These are phyloP conservation scores for Apus apus DNA, from an alignment of 2,113 vertebrate genomes.

Conservation along the genomic window DNA sequence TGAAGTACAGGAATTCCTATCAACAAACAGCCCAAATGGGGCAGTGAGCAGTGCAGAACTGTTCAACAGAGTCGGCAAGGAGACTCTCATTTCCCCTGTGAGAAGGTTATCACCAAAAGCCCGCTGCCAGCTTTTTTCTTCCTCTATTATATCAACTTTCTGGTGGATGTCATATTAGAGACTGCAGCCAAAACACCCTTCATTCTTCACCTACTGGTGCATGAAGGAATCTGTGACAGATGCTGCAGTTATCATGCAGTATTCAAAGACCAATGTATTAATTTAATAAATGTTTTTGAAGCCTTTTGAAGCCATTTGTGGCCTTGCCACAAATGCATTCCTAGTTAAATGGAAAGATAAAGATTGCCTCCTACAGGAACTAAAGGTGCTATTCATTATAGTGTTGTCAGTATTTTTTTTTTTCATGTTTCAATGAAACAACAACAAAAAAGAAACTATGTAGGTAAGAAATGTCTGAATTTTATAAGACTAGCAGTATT, in stretches of 20 bases:
- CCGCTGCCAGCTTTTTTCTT: slow-evolving; percentile 5
- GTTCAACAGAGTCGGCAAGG: neutral
- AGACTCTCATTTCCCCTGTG: neutral
- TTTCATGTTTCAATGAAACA: neutral
- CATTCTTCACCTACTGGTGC: slow-evolving; percentile 26
- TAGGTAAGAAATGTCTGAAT: neutral
- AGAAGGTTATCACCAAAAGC: neutral
- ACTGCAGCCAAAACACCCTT: neutral
- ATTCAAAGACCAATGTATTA: slow-evolving; percentile 30
- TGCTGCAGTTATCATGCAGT: neutral
- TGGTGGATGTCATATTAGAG: neutral
- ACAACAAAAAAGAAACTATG: neutral
- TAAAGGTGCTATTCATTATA: neutral
- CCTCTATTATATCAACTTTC: neutral
- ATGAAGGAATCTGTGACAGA: slow-evolving; percentile 37
- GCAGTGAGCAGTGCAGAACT: neutral
- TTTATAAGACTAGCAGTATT: neutral
- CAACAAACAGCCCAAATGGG: neutral
- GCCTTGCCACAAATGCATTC: neutral
- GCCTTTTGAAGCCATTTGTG: too few species aligned
- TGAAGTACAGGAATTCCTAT: neutral
- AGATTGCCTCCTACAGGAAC: neutral
- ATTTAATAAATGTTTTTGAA: slow-evolving; percentile 21
- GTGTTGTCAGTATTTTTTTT: neutral
- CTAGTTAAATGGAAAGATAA: neutral